phyloP scores from a whole-genome alignment of 2,113 vertebrate genomes.

The Martes martes region DNA sequence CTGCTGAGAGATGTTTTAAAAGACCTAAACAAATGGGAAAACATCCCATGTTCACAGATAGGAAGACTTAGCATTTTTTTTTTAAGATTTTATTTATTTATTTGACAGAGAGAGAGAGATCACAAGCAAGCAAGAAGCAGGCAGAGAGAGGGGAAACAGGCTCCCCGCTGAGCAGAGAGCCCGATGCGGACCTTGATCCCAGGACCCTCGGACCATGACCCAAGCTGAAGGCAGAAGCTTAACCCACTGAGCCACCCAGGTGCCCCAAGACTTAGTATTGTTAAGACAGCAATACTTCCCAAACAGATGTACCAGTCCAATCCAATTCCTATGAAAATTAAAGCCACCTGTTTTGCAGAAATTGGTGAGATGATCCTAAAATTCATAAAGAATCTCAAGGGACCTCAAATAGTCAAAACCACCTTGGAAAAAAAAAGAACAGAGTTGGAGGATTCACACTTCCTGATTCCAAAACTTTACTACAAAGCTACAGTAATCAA shows the following conservation, averaged over 20 bases:
- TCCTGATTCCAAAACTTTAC: not conserved
- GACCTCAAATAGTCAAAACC: not conserved
- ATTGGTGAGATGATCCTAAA: not conserved
- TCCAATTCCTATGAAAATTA: not conserved
- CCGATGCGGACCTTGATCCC: too few species aligned
- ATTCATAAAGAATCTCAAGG: not conserved
- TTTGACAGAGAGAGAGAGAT: too few species aligned
- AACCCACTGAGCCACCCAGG: too few species aligned
- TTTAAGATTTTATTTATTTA: too few species aligned
- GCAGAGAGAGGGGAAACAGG: too few species aligned
- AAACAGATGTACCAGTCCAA: not conserved
- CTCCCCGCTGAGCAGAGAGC: too few species aligned
- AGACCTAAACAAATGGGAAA: not conserved
- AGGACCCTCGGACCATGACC: too few species aligned
- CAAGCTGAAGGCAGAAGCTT: too few species aligned
- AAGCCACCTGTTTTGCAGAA: not conserved
- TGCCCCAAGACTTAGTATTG: not conserved
- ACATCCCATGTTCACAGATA: not conserved
- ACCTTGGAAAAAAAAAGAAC: not conserved
- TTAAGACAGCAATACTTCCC: not conserved
- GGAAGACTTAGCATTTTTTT: not conserved
- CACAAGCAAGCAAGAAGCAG: too few species aligned
- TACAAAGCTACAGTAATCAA: not conserved
- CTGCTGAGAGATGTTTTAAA: not conserved
- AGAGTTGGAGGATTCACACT: not conserved